Evolutionary conservation across 2,888 invertebrate species (phyloP), one percentile per base, ranked within the genome.

Genomic region (Drosophila villosipedis): DNA sequence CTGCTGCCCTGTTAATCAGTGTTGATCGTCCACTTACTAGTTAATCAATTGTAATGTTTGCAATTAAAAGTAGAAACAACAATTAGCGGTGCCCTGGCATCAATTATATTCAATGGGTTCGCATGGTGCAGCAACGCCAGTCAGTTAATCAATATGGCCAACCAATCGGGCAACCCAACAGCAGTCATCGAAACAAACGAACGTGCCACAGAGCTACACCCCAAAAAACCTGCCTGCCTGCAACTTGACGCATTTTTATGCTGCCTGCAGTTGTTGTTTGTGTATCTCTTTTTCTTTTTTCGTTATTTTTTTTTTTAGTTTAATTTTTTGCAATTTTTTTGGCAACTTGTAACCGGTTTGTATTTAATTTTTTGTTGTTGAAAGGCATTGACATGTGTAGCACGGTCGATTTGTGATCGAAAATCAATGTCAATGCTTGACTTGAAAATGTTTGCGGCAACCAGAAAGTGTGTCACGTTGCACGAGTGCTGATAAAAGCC

Each of bases 391-490:
- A 72, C 72, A 62, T 75, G 57, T 65, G 65, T 54, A 53, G 73
- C 31, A 30, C 43, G 19, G 49, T 28, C 57, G 52, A n/a, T n/a
- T 37, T 53, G 54, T n/a, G 37, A 57, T 62, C 71, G 65, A 67
- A 84, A 84, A 89, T 88, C 90, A 86, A 90, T 85, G 89, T 87
- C 85, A 85, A 83, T 83, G 75, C 64, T 80, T 70, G 60, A 54
- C 67, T 65, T 47, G 52, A 55, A 43, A 47, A 25, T 25, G 58
- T 62, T 62, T 49, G 50, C 28, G 31, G 41, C n/a, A 25, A 25
- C 16, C 58, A 49, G 31, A 73, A 79, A 77, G 71, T 82, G 78
- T 80, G 82, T 81, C 82, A 80, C 78, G 68, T 39, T 68, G 65
- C 65, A 75, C 69, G 43, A 75, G 63, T 69, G 79, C 70, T 82